These are phyloP conservation scores for Neodiprion virginianus DNA, from an alignment of 1,140 invertebrate genomes.

Conservation along the genomic window DNA sequence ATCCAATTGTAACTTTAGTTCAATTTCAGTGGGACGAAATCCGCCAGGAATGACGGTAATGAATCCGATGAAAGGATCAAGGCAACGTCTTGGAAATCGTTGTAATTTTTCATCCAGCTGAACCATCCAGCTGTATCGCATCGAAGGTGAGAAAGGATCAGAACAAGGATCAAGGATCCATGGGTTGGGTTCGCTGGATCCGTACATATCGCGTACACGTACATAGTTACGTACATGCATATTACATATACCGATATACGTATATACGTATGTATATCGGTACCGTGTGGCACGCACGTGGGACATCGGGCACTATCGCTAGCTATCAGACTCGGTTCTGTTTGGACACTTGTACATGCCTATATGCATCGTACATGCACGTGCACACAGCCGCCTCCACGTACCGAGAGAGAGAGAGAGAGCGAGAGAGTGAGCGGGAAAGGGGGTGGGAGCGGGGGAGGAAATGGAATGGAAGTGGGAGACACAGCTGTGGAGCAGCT, in stretches of 20 bases:
- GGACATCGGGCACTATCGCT: not conserved
- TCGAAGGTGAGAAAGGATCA: too few relatives aligned
- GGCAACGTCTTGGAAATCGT: too few relatives aligned
- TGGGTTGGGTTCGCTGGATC: too few relatives aligned
- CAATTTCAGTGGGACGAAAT: too few relatives aligned
- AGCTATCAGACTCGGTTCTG: not conserved
- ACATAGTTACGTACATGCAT: too few relatives aligned
- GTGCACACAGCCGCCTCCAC: not conserved
- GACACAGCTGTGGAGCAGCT: constrained; percentile 58
- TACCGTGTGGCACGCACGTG: constrained; percentile 1
- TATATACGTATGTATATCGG: not conserved
- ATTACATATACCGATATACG: too few relatives aligned
- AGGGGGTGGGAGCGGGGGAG: not conserved
- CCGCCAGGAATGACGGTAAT: too few relatives aligned
- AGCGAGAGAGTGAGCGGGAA: not conserved
- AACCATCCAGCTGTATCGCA: too few relatives aligned
- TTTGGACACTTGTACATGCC: not conserved
- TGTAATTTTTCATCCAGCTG: too few relatives aligned
- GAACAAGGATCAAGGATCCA: too few relatives aligned
- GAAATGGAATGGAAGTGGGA: constrained; percentile 39
- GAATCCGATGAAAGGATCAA: too few relatives aligned
- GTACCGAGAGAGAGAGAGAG: not conserved
- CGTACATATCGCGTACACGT: not conserved
- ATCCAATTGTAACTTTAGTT: too few relatives aligned
- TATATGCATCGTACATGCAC: not conserved